Base-by-base conservation (phyloP, 2,888 invertebrate species). In the Luffia ferchaultella region DNA sequence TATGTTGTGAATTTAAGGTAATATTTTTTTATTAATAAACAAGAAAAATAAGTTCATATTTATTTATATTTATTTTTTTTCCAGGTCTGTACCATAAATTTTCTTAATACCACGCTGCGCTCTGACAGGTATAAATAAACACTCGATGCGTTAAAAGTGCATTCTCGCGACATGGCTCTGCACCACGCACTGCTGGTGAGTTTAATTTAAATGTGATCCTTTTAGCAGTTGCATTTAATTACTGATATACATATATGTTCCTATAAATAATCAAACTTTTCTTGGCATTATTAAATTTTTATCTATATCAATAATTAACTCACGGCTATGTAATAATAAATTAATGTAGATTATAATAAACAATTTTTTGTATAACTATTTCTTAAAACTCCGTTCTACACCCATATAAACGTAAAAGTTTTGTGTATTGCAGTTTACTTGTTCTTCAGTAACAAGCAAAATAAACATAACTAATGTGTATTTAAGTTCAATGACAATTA, bases 101-200 rank as follows among this genome's bases (percentile, higher is more conserved):
- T n/a, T n/a, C n/a, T n/a, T 30, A 30, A 30, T 12, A 30, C 5
- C 30, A 30, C 30, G 30, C 12, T 3, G 30, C 30, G 30, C 12
- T 12, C 5, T 30, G 5, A n/a, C n/a, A n/a, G 3, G 30, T 12
- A 12, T 12, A 30, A 7, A 30, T 30, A 30, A 30, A 12, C 51
- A 20, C 47, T 42, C 44, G 19, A 16, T 16, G 16, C 5, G 44
- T 53, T 51, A 53, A 55, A 54, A 57, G 52, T 48, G 57, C 52
- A 45, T 53, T 49, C 54, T 50, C 50, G 46, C 40, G 51, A n/a
- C 46, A 47, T 46, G 47, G 52, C 52, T 50, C 15, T 42, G 17
- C 54, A 49, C 18, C 16, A 49, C n/a, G 2, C 50, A 1, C 15
- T 54, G 12, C 9, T 54, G 52, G 54, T 54, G 18, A 54, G 53